A percentile compares a stretch with the other conserved stretches of the same genome.
Conservation (phyloP, 2,797 vertebrate species). For the Iguana delicatissima region DNA sequence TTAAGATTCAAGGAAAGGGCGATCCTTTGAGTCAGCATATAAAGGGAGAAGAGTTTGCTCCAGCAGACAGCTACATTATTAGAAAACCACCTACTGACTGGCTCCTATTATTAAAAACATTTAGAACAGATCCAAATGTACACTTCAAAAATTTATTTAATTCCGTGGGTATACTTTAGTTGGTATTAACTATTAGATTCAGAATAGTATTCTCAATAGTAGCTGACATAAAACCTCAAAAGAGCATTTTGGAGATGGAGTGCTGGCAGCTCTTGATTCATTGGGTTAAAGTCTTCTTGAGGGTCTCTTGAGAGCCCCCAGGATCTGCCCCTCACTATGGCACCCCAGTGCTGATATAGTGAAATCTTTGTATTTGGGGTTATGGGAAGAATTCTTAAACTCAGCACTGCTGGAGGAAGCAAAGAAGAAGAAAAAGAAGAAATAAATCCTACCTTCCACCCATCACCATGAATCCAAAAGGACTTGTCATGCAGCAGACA, state of each 20-base stretch:
- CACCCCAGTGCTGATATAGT: not conserved
- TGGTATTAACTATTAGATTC: too few species aligned
- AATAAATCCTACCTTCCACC: too few species aligned
- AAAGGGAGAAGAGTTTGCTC: not conserved
- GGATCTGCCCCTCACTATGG: too few species aligned
- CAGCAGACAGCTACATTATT: not conserved
- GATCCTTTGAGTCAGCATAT: not conserved
- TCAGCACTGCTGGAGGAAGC: accelerated
- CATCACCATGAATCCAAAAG: not conserved
- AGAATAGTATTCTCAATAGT: not conserved
- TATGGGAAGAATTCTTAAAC: not conserved
- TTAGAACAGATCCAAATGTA: too few species aligned
- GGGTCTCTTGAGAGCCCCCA: too few species aligned
- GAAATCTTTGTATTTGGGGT: not conserved
- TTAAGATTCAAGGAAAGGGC: too few species aligned
- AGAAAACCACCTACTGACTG: not conserved
- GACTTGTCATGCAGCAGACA: not conserved
- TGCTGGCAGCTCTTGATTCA: not conserved
- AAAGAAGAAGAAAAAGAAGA: too few species aligned
- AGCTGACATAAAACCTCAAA: not conserved
- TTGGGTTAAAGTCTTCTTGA: not conserved
- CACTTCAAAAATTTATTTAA: too few species aligned
- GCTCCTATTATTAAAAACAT: too few species aligned
- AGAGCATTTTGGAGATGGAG: not conserved
- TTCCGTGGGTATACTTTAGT: too few species aligned